phyloP scores from a whole-genome alignment of 2,113 vertebrate genomes.

The Myxocyprinus asiaticus region DNA sequence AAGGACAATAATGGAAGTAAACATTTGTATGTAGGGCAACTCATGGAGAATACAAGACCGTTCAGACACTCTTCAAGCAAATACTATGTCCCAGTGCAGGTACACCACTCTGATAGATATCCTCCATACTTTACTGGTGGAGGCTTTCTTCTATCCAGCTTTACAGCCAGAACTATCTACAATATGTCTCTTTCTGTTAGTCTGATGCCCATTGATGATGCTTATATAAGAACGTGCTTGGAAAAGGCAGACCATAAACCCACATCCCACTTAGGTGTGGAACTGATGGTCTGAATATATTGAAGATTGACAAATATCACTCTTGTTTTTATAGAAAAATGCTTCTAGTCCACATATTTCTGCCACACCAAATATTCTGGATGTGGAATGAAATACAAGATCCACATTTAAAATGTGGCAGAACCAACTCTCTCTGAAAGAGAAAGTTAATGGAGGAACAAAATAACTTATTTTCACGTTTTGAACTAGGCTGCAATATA shows the following conservation, averaged over 20 bases:
- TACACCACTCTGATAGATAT: constrained; percentile 69
- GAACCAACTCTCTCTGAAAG: too few relatives aligned
- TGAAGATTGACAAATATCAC: constrained; percentile 55
- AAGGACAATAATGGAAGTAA: constrained; percentile 47
- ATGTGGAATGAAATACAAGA: constrained; percentile 78
- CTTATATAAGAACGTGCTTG: constrained; percentile 80
- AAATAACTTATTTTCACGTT: too few relatives aligned
- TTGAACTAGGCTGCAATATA: too few relatives aligned
- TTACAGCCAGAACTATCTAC: constrained; percentile 73
- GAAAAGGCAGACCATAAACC: constrained; percentile 67
- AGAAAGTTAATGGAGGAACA: too few relatives aligned
- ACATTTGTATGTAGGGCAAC: constrained; percentile 79
- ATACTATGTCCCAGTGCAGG: constrained; percentile 80
- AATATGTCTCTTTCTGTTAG: constrained; percentile 60
- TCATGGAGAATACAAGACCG: constrained; percentile 73
- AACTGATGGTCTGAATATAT: constrained; percentile 57
- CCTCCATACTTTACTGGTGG: constrained; percentile 81
- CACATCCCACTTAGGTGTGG: constrained; percentile 63
- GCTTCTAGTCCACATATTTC: constrained; percentile 79
- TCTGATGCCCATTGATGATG: constrained; percentile 65
- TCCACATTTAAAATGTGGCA: constrained; percentile 61
- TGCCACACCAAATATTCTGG: constrained; percentile 66
- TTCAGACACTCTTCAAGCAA: constrained; percentile 77
- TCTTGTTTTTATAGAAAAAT: constrained; percentile 79
- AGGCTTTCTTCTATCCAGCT: constrained; percentile 80